Percentiles rank a stretch among this genome's conserved stretches.
Conservation (phyloP, 1,140 invertebrate species). For the Phenacoccus solenopsis region DNA sequence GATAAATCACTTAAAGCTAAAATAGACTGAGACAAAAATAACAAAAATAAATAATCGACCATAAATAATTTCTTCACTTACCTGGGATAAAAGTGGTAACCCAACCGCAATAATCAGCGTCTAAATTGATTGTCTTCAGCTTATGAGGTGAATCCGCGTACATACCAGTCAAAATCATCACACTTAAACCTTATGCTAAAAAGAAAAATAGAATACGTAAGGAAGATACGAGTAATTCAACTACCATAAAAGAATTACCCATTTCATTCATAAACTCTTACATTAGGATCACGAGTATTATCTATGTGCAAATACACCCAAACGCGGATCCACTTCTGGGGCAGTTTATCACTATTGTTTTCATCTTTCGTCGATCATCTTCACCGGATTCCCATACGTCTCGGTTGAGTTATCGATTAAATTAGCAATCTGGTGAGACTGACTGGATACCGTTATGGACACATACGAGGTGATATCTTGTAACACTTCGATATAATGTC, state of each 20-base stretch:
- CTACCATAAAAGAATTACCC: too few species aligned
- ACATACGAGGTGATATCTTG: conserved; percentile 59
- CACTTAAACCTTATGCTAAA: conserved; percentile 76
- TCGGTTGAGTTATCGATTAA: conserved; percentile 89
- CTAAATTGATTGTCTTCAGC: conserved; percentile 68
- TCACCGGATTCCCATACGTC: conserved; percentile 99
- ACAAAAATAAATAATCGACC: neutral
- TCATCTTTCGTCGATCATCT: conserved; percentile 84
- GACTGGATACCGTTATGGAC: conserved; percentile 79
- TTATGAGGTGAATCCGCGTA: conserved; percentile 67
- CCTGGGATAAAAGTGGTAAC: conserved; percentile 64
- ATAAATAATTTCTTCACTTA: conserved; percentile 32
- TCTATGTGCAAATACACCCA: conserved; percentile 82
- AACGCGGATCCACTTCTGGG: conserved; percentile 45
- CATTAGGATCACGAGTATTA: conserved; percentile 78
- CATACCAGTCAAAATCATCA: conserved; percentile 66
- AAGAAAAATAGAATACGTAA: neutral
- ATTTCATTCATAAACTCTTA: conserved; percentile 38
- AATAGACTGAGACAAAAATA: neutral
- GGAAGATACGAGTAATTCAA: too few species aligned
- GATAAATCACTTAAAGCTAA: neutral
- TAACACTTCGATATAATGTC: conserved; percentile 46
- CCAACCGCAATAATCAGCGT: conserved; percentile 70
- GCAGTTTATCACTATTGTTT: conserved; percentile 51
- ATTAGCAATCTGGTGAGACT: conserved; percentile 84